Base-by-base conservation (phyloP, 2,113 vertebrate genomes). In the Labrus mixtus region DNA sequence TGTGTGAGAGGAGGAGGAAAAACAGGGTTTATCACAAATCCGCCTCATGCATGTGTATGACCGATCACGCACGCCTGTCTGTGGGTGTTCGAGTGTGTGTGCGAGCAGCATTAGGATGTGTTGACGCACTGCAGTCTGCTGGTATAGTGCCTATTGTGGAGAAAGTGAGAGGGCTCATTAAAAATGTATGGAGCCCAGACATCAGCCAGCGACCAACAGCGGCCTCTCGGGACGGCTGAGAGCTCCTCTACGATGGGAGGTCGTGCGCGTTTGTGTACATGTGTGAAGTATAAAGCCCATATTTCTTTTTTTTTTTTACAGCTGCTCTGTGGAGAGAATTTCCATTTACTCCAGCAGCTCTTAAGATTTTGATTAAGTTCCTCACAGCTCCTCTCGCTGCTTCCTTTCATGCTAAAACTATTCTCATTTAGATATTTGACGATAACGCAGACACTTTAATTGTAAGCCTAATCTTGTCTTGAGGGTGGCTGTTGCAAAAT, bases 121-220 rank as follows among this genome's bases (percentile, higher is more conserved):
- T 93, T 90, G 82, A 89, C 77, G 87, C 90, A 92, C 81, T 94
- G 90, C 91, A 92, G 89, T 87, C 86, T 83, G 59, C 87, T 80
- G 88, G 85, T 93, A 92, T 84, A 92, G 85, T 88, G 87, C 90
- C 88, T 91, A 46, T 90, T 90, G 89, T 91, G 90, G 91, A 92
- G 87, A 90, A 91, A 91, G 89, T 91, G 88, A 92, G 89, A 91
- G 85, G 76, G 73, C 79, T 87, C 83, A 91, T 92, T 91, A 92
- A 92, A 90, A 84, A 91, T 92, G 87, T 37, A 91, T 91, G 76
- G 59, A 68, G 80, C 61, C 55, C 65, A 86, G 84, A 81, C 84
- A 86, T 87, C 59, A 89, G 81, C 83, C 86, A 76, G 25, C 69
- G 68, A 86, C 81, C 78, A 79, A 60, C 79, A 70, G 77, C 57